Evolutionary conservation across 2,888 invertebrate genomes (phyloP), one percentile per base, ranked within the genome.

Genomic region (Sphaerolaimus hirsutus): DNA sequence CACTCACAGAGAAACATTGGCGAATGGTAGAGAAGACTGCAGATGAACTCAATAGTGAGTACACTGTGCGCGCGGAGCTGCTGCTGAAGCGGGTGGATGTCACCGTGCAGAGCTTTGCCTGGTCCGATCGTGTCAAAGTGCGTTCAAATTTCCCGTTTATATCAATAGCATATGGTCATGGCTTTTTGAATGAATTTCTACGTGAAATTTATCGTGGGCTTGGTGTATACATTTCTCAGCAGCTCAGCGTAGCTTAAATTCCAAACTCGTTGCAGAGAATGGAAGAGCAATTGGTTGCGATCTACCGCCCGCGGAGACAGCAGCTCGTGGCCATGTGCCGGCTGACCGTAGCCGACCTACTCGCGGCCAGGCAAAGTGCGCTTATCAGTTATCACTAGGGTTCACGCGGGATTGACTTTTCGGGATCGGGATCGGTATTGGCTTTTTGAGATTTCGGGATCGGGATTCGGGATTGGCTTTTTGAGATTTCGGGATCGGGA

Each of bases 21-120:
- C 70, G 74, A 41, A 68, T 74, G 26, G 61, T 93, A 2, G 74
- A 76, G 45, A 68, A 70, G 5, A 65, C 77, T 1, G 79, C 80
- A 58, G 67, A 72, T 1, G 77, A 80, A 50, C 71, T 89, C 61
- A 74, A 75, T 46, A 72, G 75, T 17, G 91, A 93, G 58, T 91
- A 86, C 60, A 72, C 74, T 54, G 69, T 80, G 49, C 69, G 91
- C 44, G 70, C 84, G 47, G 79, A 84, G 61, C 81, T 83, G 70
- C 71, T 91, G 51, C 68, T 89, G 3, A 84, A 83, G 43, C 72
- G 91, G 43, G 67, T 91, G 32, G 89, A 91, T 64, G 86, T 87
- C 50, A 93, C 91, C 0, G 76, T 91, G 56, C 82, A 86, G 65
- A 89, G 89, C 46, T 93, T 91, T 65, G 77, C 60, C 53, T 70